Percentiles rank a stretch among this genome's conserved stretches.
These are phyloP conservation scores for Chrysodeixis includens DNA, from an alignment of 2,888 invertebrate genomes.

Conservation along the genomic window DNA sequence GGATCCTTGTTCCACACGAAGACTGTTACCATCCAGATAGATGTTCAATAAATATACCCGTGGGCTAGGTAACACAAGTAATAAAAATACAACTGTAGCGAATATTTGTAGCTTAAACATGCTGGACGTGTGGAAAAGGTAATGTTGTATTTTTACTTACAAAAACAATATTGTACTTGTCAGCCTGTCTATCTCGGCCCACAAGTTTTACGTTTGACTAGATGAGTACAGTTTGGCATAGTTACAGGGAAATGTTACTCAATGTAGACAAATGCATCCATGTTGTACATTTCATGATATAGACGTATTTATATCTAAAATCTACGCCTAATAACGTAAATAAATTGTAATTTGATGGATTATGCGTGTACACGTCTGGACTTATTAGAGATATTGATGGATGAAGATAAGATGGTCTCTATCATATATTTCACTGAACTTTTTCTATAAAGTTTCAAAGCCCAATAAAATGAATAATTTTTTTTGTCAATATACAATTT, in stretches of 20 bases:
- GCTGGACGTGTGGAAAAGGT: too few species aligned
- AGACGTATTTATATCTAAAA: too few species aligned
- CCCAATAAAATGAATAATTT: too few species aligned
- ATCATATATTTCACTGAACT: too few species aligned
- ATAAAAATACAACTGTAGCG: background rate
- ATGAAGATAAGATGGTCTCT: background rate
- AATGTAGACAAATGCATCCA: background rate
- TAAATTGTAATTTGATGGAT: background rate
- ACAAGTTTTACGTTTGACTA: background rate
- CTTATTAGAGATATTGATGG: slow-evolving; percentile 1
- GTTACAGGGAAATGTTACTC: background rate
- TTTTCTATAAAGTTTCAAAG: too few species aligned
- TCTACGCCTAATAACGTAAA: too few species aligned
- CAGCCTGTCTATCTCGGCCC: background rate
- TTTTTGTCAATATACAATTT: too few species aligned
- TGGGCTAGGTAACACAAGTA: background rate
- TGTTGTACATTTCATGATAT: too few species aligned
- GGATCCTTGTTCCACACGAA: slow-evolving; percentile 6
- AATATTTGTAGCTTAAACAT: background rate
- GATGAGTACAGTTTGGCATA: background rate
- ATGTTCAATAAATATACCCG: background rate
- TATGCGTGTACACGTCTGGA: background rate
- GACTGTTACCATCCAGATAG: background rate
- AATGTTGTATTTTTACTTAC: background rate
- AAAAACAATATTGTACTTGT: background rate